Percentiles rank a stretch among this genome's conserved stretches.
These are phyloP conservation scores for Pachyrhynchus sulphureomaculatus DNA, from an alignment of 1,140 invertebrate species.

Conservation along the genomic window DNA sequence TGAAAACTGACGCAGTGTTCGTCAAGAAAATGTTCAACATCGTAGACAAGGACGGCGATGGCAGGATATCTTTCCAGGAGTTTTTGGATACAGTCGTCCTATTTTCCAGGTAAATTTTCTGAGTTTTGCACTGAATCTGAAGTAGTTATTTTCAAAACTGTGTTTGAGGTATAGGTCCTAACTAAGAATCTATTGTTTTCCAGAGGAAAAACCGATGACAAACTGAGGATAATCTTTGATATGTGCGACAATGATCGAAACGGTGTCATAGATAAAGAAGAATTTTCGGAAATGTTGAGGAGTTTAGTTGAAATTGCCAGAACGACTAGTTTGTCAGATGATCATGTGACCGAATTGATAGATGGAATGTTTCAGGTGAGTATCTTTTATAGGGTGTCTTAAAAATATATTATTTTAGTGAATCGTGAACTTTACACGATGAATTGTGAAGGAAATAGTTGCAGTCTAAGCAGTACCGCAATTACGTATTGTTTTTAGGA, in stretches of 20 bases:
- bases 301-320: constrained; percentile 94
- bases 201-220: constrained; percentile 92
- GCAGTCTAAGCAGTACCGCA: too few species aligned
- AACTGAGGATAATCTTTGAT: constrained; percentile 94
- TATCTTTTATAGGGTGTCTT: neutral
- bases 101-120: too few species aligned
- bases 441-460: too few species aligned
- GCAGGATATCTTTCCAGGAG: constrained; percentile 96
- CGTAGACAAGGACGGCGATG: constrained; percentile 94
- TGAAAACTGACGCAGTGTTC: constrained; percentile 95
- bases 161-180: too few species aligned
- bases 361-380: constrained; percentile 88
- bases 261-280: constrained; percentile 92
- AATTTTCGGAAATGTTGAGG: constrained; percentile 90
- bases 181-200: too few species aligned
- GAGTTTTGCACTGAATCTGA: too few species aligned
- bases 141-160: too few species aligned
- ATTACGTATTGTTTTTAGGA: constrained; percentile 57
- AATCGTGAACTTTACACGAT: too few species aligned
- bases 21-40: constrained; percentile 99
- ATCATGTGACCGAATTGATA: constrained; percentile 88
- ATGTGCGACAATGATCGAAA: constrained; percentile 98
- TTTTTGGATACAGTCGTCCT: constrained; percentile 95
- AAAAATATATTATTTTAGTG: neutral
- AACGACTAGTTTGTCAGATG: constrained; percentile 85